Evolutionary conservation across 1,140 invertebrate species (phyloP).

Genomic region (Phenacoccus solenopsis): DNA sequence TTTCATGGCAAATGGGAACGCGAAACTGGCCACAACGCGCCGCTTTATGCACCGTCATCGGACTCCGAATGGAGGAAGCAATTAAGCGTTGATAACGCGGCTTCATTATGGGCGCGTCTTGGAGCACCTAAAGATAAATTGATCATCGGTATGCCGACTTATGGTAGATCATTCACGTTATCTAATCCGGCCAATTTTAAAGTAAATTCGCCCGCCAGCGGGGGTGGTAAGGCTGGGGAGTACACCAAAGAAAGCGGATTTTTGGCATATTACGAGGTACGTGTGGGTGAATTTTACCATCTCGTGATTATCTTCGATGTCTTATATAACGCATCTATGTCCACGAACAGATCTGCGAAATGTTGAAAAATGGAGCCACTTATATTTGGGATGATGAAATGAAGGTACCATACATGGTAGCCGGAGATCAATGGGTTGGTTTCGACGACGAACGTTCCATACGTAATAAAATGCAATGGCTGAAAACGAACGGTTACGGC

Average conservation of each 20-base stretch:
- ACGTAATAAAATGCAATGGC: slow-evolving; percentile 76
- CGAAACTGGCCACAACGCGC: slow-evolving; percentile 85
- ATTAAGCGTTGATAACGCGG: slow-evolving; percentile 73
- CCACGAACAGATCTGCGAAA: slow-evolving; percentile 65
- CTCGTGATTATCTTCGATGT: too few relatives aligned
- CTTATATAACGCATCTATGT: too few relatives aligned
- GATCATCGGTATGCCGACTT: slow-evolving; percentile 92
- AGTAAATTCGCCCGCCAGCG: slow-evolving; percentile 75
- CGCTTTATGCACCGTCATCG: slow-evolving; percentile 67
- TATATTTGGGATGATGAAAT: slow-evolving; percentile 85
- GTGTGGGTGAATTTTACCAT: slow-evolving; percentile 21
- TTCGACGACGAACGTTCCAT: slow-evolving; percentile 81
- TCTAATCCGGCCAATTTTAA: slow-evolving; percentile 58
- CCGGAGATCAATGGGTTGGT: slow-evolving; percentile 78
- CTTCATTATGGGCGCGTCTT: slow-evolving; percentile 70
- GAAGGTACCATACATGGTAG: slow-evolving; percentile 68
- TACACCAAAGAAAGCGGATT: slow-evolving; percentile 89
- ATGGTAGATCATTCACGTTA: slow-evolving; percentile 86
- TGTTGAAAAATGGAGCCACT: slow-evolving; percentile 72
- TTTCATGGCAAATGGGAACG: slow-evolving; percentile 90
- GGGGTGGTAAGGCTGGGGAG: slow-evolving; percentile 83
- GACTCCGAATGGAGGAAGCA: slow-evolving; percentile 90
- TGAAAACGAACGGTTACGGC: slow-evolving; percentile 77
- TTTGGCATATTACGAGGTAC: slow-evolving; percentile 85
- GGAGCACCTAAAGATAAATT: slow-evolving; percentile 92